Conservation (phyloP, 2,888 invertebrate genomes). For the Mallateleia sp. region DNA sequence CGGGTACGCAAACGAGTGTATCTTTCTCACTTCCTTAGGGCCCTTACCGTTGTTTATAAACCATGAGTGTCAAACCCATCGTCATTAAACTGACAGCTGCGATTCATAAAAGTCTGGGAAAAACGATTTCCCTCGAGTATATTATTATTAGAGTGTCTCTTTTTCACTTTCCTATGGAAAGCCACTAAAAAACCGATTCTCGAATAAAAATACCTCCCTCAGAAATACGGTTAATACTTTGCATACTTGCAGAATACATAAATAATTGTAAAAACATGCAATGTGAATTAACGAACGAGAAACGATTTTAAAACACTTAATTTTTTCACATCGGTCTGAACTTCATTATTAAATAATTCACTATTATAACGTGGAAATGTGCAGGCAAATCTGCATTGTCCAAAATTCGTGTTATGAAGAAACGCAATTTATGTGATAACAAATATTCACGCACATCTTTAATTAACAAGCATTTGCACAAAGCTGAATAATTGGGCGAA, state of each 20-base stretch:
- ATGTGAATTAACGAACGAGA: too few relatives aligned
- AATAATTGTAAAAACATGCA: too few relatives aligned
- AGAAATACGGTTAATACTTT: too few relatives aligned
- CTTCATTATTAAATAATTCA: too few relatives aligned
- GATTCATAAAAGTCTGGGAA: conserved; percentile 38
- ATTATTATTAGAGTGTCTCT: background rate
- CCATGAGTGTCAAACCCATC: conserved; percentile 31
- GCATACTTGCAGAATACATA: too few relatives aligned
- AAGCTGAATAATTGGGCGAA: conserved; percentile 56
- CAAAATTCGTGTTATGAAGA: background rate
- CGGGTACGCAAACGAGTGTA: conserved; percentile 51
- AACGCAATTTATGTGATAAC: background rate
- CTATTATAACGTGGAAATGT: too few relatives aligned
- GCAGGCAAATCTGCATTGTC: too few relatives aligned
- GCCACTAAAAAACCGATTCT: too few relatives aligned
- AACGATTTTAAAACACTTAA: too few relatives aligned
- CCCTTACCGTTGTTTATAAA: conserved; percentile 66
- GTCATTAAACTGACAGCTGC: conserved; percentile 25
- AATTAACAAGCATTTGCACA: conserved; percentile 58
- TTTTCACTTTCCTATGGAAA: too few relatives aligned
- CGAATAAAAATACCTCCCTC: too few relatives aligned
- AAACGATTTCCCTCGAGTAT: conserved; percentile 13
- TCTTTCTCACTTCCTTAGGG: conserved; percentile 74
- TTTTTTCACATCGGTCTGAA: too few relatives aligned
- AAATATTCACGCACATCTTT: conserved; percentile 42